Evolutionary conservation across 1,140 invertebrate genomes (phyloP).

Genomic region (Calliopsis andreniformis): DNA sequence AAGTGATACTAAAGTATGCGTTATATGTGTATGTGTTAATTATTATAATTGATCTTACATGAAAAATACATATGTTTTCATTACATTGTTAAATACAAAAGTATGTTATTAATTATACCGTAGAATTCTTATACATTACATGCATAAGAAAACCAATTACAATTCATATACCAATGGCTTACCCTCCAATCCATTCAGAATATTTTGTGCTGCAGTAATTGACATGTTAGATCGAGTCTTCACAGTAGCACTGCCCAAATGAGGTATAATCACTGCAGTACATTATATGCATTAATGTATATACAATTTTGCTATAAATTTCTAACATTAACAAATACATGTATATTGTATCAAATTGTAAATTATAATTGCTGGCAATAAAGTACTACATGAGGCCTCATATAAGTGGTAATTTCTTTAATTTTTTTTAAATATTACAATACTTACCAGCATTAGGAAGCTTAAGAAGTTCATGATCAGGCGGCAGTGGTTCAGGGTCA

Average conservation of each 20-base stretch:
- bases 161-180: constrained; percentile 83
- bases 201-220: constrained; percentile 88
- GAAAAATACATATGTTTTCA: neutral
- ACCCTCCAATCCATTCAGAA: constrained; percentile 88
- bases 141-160: constrained; percentile 37
- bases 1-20: constrained; percentile 14
- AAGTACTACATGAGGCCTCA: constrained; percentile 9
- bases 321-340: constrained; percentile 23
- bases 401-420: neutral
- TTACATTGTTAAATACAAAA: neutral
- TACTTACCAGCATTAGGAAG: constrained; percentile 89
- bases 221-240: constrained; percentile 91
- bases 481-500: constrained; percentile 92
- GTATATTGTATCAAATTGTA: constrained; percentile 11
- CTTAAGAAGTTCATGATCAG: constrained; percentile 87
- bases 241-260: constrained; percentile 92
- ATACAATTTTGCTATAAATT: constrained; percentile 26
- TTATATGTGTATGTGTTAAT: neutral
- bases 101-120: constrained; percentile 4
- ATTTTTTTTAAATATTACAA: neutral
- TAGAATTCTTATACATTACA: neutral
- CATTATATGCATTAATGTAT: constrained; percentile 67
- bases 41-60: constrained; percentile 7
- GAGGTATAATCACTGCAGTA: constrained; percentile 89
- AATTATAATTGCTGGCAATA: constrained; percentile 20